Percentiles rank a stretch among this genome's conserved stretches.
Evolutionary conservation across 2,888 invertebrate genomes (phyloP).

Genomic region (Drosophila cognata): DNA sequence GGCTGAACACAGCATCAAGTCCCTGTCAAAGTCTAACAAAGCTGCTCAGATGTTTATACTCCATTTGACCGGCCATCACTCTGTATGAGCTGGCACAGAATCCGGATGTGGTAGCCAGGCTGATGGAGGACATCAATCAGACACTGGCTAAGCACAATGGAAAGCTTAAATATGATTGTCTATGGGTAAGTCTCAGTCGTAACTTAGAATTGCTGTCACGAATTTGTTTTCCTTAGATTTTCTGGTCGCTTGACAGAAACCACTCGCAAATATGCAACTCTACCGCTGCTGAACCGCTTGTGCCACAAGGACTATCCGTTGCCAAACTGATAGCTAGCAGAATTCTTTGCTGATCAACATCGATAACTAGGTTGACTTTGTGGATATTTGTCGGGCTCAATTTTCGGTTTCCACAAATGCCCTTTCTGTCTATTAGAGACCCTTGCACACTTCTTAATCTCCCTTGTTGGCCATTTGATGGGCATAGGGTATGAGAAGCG

Average conservation of each 20-base stretch:
- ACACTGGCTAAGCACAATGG: slow-evolving; percentile 81
- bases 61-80: slow-evolving; percentile 85
- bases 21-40: slow-evolving; percentile 79
- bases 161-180: slow-evolving; percentile 84
- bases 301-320: slow-evolving; percentile 83
- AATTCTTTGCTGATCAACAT: slow-evolving; percentile 15
- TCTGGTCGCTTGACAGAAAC: slow-evolving; percentile 71
- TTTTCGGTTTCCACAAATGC: background rate
- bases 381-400: background rate
- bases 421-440: background rate
- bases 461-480: slow-evolving; percentile 6
- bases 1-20: slow-evolving; percentile 42
- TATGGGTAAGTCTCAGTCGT: slow-evolving; percentile 79
- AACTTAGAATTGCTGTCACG: no score
- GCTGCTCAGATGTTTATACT: slow-evolving; percentile 85
- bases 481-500: slow-evolving; percentile 2
- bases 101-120: slow-evolving; percentile 82
- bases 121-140: slow-evolving; percentile 84
- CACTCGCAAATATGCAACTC: slow-evolving; percentile 85
- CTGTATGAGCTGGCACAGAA: slow-evolving; percentile 85
- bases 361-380: no score
- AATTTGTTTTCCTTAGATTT: background rate
- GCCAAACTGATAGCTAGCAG: slow-evolving; percentile 78
- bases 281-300: slow-evolving; percentile 84
- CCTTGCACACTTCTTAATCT: background rate